These are phyloP conservation scores for Anastatus disparis DNA, from an alignment of 1,140 invertebrate species.

Conservation along the genomic window DNA sequence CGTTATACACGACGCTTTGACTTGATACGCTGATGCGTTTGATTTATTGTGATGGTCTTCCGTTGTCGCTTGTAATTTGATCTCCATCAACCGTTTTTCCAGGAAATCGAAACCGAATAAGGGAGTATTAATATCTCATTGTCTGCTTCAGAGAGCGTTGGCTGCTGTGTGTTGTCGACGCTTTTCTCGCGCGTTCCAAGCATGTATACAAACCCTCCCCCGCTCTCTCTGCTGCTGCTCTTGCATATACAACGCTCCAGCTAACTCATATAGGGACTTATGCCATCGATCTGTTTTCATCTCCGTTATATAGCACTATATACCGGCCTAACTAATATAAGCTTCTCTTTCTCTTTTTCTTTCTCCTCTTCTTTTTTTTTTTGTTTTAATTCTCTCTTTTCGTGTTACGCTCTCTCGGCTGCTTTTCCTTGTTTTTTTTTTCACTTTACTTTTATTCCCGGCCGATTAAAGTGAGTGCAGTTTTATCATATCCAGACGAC, in stretches of 20 bases:
- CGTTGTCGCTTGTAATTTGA: conserved; percentile 62
- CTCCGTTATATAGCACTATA: conserved; percentile 27
- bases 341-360: background rate
- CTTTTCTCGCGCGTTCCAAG: conserved; percentile 40
- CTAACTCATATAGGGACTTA: too few species aligned
- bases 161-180: conserved; percentile 38
- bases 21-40: conserved; percentile 42
- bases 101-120: conserved; percentile 65
- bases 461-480: conserved; percentile 60
- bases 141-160: conserved; percentile 47
- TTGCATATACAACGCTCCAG: too few species aligned
- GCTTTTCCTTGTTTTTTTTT: too few species aligned
- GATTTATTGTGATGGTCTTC: conserved; percentile 56
- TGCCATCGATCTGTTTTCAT: conserved; percentile 61
- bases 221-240: too few species aligned
- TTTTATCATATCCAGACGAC: conserved; percentile 33
- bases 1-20: background rate
- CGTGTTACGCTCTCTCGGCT: conserved; percentile 5
- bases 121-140: conserved; percentile 66
- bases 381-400: conserved; percentile 5
- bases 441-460: conserved; percentile 51
- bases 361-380: conserved; percentile 15
- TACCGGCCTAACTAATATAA: conserved; percentile 11
- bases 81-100: conserved; percentile 65
- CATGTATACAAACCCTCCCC: too few species aligned